Conservation (phyloP, 35 echinoderm and acorn worm species). For the Chiridota heheva region DNA sequence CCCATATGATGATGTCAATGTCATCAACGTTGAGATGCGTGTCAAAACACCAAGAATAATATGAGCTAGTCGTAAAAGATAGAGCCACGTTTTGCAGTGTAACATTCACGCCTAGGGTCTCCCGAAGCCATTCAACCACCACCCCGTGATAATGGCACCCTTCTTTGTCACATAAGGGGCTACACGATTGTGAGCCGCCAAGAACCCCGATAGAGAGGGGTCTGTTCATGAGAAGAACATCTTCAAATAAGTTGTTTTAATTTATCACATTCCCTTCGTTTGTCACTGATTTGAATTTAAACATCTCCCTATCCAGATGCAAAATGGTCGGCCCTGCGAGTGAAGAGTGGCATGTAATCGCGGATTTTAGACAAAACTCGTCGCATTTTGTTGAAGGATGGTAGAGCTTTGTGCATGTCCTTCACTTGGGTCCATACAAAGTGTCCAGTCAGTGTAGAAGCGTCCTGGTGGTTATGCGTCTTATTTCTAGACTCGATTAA, state of each 20-base stretch:
- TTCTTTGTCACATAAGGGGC: slow-evolving; percentile 29
- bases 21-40: slow-evolving; percentile 64
- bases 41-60: slow-evolving; percentile 68
- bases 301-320: slow-evolving; percentile 56
- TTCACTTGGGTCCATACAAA: slow-evolving; percentile 18
- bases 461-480: not conserved
- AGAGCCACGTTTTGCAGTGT: slow-evolving; percentile 67
- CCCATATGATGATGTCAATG: slow-evolving; percentile 82
- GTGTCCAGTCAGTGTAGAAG: not conserved
- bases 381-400: slow-evolving; percentile 72
- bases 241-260: slow-evolving; percentile 37
- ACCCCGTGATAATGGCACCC: slow-evolving; percentile 60
- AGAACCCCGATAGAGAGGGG: slow-evolving; percentile 60
- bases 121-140: slow-evolving; percentile 47
- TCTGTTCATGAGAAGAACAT: slow-evolving; percentile 71
- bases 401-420: slow-evolving; percentile 31
- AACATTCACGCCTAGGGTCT: slow-evolving; percentile 49
- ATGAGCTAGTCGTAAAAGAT: slow-evolving; percentile 53
- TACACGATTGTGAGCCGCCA: slow-evolving; percentile 40
- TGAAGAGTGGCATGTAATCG: slow-evolving; percentile 53
- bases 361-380: slow-evolving; percentile 47
- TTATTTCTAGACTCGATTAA: not conserved
- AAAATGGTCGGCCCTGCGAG: slow-evolving; percentile 2
- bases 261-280: slow-evolving; percentile 44
- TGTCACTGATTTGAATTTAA: slow-evolving; percentile 60